Percentiles rank a stretch among this genome's conserved stretches.
Conservation (phyloP, 2,797 vertebrate species). For the Propithecus deckenii region DNA sequence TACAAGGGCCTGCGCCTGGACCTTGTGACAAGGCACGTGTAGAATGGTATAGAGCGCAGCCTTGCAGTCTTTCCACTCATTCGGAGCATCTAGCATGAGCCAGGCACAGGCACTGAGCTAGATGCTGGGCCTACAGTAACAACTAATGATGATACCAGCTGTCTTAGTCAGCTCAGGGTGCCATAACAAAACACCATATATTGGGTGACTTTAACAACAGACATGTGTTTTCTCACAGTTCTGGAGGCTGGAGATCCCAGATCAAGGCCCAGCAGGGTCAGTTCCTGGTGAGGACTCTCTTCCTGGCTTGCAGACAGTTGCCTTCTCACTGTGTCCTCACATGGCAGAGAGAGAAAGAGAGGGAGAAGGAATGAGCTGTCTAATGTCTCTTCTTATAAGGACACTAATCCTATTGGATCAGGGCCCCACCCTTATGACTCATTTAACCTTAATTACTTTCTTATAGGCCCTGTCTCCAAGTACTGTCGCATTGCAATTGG, state of each 20-base stretch:
- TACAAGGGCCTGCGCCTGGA: background rate
- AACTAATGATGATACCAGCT: background rate
- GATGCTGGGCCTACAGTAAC: background rate
- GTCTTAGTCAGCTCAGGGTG: background rate
- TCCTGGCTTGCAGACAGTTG: background rate
- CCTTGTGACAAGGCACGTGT: background rate
- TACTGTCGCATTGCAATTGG: background rate
- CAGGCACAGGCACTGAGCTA: background rate
- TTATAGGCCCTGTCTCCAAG: background rate
- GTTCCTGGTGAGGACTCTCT: background rate
- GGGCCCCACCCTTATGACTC: background rate
- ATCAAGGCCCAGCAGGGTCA: background rate
- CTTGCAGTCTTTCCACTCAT: background rate
- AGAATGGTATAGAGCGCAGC: background rate
- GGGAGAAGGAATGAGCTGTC: background rate
- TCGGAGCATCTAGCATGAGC: background rate
- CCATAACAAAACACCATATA: background rate
- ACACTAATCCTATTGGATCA: background rate
- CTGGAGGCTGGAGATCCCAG: background rate
- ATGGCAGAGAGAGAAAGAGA: background rate
- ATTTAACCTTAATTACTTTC: background rate
- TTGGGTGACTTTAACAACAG: background rate
- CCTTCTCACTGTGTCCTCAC: background rate
- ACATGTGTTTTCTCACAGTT: background rate
- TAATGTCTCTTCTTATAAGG: background rate